A percentile compares a stretch with the other conserved stretches of the same genome.
Conservation (phyloP, 1,140 invertebrate species). For the Drosophila lini region DNA sequence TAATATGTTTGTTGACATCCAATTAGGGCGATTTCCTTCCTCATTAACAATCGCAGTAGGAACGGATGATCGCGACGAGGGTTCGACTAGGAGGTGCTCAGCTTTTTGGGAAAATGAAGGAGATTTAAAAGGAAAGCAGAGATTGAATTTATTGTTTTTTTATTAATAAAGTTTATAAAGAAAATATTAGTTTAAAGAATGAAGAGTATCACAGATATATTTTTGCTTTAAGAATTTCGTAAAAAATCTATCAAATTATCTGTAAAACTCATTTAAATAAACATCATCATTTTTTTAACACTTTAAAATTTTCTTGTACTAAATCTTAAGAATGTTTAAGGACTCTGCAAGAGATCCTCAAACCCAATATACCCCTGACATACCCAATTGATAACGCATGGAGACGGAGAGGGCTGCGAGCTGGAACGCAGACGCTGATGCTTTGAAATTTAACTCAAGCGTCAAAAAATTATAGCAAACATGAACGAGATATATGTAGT, state of each 20-base stretch:
- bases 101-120: background rate
- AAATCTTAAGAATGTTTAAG: background rate
- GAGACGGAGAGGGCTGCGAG: slow-evolving; percentile 39
- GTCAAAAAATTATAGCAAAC: slow-evolving; percentile 73
- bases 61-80: slow-evolving; percentile 17
- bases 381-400: slow-evolving; percentile 24
- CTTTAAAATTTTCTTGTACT: background rate
- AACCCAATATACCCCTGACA: background rate
- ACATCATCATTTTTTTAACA: background rate
- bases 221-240: too few species aligned
- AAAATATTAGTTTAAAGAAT: too few species aligned
- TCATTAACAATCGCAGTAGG: slow-evolving; percentile 71
- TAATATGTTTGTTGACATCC: slow-evolving; percentile 83
- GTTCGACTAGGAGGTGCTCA: slow-evolving; percentile 14
- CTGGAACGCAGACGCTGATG: slow-evolving; percentile 55
- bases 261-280: too few species aligned
- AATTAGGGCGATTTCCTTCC: slow-evolving; percentile 83
- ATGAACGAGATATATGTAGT: slow-evolving; percentile 35
- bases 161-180: too few species aligned
- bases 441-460: slow-evolving; percentile 75
- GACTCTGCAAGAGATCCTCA: too few species aligned
- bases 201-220: background rate
- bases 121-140: background rate
- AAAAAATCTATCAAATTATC: background rate
- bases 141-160: background rate